Percentiles rank a stretch among this genome's conserved stretches.
Conservation (phyloP, 2,888 invertebrate genomes). For the Dasypolia templi region DNA sequence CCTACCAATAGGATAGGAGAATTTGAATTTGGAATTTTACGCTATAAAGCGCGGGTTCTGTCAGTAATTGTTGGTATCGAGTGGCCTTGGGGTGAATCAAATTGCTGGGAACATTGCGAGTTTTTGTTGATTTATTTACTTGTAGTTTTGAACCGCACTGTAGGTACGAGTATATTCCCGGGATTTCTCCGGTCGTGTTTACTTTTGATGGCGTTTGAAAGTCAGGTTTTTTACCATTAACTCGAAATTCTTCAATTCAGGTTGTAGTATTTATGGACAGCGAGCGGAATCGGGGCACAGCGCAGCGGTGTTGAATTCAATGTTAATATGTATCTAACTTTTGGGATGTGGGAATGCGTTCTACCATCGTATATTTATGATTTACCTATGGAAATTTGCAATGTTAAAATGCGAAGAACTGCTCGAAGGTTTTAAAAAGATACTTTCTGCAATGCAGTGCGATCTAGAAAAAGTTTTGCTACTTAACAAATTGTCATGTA, state of each 20-base stretch:
- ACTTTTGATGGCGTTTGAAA: no score
- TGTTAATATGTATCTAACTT: neutral
- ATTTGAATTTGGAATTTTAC: constrained; percentile 83
- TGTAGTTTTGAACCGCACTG: constrained; percentile 8
- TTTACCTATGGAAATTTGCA: no score
- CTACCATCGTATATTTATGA: no score
- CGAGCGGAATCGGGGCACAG: neutral
- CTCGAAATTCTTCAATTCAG: neutral
- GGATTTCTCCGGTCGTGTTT: neutral
- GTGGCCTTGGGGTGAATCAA: constrained; percentile 72
- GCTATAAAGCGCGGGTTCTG: constrained; percentile 73
- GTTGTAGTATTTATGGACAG: neutral
- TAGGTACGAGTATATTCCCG: neutral
- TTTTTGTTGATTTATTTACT: constrained; percentile 47
- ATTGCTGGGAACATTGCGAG: constrained; percentile 52
- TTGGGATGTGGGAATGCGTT: no score
- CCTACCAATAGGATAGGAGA: constrained; percentile 77
- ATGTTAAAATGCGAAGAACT: no score
- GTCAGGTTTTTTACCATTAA: neutral
- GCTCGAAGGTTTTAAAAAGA: no score
- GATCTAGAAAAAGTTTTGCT: no score
- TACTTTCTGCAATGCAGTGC: no score
- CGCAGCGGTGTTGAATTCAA: neutral
- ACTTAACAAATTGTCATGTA: no score
- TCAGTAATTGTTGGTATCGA: constrained; percentile 72